Evolutionary conservation across 2,797 vertebrate species (phyloP).

Genomic region (Crax fasciolata): DNA sequence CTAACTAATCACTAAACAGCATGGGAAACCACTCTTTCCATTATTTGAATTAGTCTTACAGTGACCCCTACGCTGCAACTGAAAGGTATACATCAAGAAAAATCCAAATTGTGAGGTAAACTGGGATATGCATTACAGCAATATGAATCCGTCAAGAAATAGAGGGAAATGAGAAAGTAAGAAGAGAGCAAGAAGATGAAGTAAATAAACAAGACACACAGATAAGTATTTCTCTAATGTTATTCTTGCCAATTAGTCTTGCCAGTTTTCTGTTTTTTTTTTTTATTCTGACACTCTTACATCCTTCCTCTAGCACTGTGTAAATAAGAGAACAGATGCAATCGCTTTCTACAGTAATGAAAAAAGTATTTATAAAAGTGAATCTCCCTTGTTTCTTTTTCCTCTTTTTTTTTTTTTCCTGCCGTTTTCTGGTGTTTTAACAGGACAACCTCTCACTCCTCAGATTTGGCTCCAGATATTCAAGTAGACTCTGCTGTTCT

Average conservation of each 20-base stretch:
- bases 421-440: neutral
- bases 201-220: neutral
- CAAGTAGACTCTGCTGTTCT: neutral
- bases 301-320: neutral
- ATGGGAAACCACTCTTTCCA: neutral
- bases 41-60: neutral
- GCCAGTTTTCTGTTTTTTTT: neutral
- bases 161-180: neutral
- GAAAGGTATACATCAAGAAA: neutral
- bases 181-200: neutral
- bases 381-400: neutral
- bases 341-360: neutral
- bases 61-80: neutral
- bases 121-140: neutral
- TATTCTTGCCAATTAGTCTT: neutral
- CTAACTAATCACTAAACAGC: neutral
- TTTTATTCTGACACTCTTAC: neutral
- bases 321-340: neutral
- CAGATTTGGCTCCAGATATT: neutral
- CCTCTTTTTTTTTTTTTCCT: neutral
- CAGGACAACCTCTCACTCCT: neutral
- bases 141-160: neutral
- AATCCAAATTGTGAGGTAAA: neutral
- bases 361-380: neutral
- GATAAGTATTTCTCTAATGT: neutral